Percentiles rank a stretch among this genome's conserved stretches.
Conservation (phyloP, 1,140 invertebrate genomes). For the Hermatobates lingyangjiaoensis region DNA sequence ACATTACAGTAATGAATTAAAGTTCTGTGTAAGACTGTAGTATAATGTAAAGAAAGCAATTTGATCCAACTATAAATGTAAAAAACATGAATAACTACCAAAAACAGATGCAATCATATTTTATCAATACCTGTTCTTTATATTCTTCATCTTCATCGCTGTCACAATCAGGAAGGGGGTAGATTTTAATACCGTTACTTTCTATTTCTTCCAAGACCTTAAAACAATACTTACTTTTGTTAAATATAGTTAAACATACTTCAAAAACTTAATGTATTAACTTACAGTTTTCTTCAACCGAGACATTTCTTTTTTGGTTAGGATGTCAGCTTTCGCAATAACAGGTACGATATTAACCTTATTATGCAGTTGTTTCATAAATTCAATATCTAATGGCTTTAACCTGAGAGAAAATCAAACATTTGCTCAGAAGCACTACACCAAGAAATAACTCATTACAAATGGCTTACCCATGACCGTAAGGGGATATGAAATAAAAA, state of each 20-base stretch:
- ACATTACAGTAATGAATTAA: too few species aligned
- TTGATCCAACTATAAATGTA: not conserved
- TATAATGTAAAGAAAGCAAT: too few species aligned
- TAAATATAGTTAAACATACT: not conserved
- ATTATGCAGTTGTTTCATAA: conserved; percentile 95
- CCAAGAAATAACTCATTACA: too few species aligned
- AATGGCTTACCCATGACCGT: conserved; percentile 86
- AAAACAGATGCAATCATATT: too few species aligned
- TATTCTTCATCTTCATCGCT: conserved; percentile 89
- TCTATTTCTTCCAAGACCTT: conserved; percentile 65
- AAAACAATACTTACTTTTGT: conserved; percentile 9
- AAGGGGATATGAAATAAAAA: conserved; percentile 98
- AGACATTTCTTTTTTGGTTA: conserved; percentile 86
- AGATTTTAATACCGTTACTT: conserved; percentile 72
- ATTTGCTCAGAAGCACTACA: too few species aligned
- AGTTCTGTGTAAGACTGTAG: too few species aligned
- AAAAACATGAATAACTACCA: too few species aligned
- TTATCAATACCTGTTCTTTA: conserved; percentile 79
- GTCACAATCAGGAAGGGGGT: conserved; percentile 89
- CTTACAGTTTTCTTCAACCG: conserved; percentile 66
- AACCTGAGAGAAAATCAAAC: conserved; percentile 34
- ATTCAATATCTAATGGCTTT: conserved; percentile 85
- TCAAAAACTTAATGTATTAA: not conserved
- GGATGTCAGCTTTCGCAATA: conserved; percentile 94
- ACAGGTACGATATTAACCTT: conserved; percentile 98